Evolutionary conservation across 2,888 invertebrate species (phyloP).

Genomic region (Helobdella robusta): DNA sequence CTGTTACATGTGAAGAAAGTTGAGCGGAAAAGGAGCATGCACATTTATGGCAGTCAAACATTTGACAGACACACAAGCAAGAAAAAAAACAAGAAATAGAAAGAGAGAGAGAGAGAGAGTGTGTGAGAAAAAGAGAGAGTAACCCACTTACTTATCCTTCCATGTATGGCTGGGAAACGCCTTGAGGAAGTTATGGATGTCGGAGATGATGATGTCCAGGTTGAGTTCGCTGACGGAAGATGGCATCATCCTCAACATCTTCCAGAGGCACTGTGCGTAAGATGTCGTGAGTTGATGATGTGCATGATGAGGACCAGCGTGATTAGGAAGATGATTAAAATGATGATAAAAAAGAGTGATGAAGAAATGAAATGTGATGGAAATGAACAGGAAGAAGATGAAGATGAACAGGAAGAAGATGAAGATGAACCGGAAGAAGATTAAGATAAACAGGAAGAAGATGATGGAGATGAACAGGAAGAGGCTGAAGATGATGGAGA

Average conservation of each 20-base stretch:
- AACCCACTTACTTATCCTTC: slow-evolving; percentile 53
- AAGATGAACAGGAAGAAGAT: too few relatives aligned
- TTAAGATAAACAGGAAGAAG: too few relatives aligned
- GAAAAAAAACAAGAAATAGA: too few relatives aligned
- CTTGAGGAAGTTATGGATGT: slow-evolving; percentile 78
- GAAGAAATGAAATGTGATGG: too few relatives aligned
- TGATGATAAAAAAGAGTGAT: background rate
- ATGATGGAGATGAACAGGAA: background rate
- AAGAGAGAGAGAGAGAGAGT: background rate
- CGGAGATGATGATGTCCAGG: slow-evolving; percentile 56
- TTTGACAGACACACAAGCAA: too few relatives aligned
- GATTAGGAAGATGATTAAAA: background rate
- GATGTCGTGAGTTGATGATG: background rate
- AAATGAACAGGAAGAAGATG: too few relatives aligned
- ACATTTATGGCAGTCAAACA: too few relatives aligned
- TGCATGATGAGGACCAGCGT: background rate
- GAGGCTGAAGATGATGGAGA: background rate
- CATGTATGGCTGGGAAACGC: slow-evolving; percentile 76
- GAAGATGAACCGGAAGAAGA: too few relatives aligned
- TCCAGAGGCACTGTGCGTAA: slow-evolving; percentile 68
- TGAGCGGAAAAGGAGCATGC: background rate
- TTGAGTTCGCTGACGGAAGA: slow-evolving; percentile 58
- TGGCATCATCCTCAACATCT: slow-evolving; percentile 75
- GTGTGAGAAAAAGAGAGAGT: background rate
- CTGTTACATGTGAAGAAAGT: slow-evolving; percentile 37